phyloP scores from a whole-genome alignment of 2,113 vertebrate species.

The Callochromis pleurospilus region DNA sequence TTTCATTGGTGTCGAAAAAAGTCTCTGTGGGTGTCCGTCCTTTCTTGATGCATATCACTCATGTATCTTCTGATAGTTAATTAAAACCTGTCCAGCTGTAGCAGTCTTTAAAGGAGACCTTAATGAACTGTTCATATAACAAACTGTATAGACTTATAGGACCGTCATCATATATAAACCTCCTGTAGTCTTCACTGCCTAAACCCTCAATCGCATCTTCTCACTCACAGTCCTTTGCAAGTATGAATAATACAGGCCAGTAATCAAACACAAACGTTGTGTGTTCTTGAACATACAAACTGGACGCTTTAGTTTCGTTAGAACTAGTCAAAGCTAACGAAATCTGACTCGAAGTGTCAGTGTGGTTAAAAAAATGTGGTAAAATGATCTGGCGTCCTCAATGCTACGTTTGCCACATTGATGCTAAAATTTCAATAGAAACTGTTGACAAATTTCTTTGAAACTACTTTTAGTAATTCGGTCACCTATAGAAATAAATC shows the following conservation, averaged over 20 bases:
- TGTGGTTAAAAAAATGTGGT: not conserved
- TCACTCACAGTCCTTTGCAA: not conserved
- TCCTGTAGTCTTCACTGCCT: not conserved
- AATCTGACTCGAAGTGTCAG: not conserved
- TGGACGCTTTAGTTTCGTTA: not conserved
- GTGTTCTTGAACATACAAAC: not conserved
- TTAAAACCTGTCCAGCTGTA: not conserved
- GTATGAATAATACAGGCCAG: not conserved
- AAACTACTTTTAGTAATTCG: not conserved
- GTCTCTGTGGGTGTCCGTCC: not conserved
- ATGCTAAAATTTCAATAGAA: not conserved
- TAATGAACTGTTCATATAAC: not conserved
- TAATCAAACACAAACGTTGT: not conserved
- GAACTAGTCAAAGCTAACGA: not conserved
- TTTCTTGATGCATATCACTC: not conserved
- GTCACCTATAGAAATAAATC: not conserved
- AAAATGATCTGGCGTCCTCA: not conserved
- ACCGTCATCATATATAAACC: not conserved
- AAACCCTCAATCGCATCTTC: not conserved
- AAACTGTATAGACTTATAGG: not conserved
- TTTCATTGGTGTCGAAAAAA: not conserved
- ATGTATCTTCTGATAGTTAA: not conserved
- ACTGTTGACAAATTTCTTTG: not conserved
- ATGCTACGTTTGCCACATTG: not conserved
- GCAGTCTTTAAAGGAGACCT: not conserved